phyloP scores from a whole-genome alignment of 2,113 vertebrate species.

The Tenrec ecaudatus region DNA sequence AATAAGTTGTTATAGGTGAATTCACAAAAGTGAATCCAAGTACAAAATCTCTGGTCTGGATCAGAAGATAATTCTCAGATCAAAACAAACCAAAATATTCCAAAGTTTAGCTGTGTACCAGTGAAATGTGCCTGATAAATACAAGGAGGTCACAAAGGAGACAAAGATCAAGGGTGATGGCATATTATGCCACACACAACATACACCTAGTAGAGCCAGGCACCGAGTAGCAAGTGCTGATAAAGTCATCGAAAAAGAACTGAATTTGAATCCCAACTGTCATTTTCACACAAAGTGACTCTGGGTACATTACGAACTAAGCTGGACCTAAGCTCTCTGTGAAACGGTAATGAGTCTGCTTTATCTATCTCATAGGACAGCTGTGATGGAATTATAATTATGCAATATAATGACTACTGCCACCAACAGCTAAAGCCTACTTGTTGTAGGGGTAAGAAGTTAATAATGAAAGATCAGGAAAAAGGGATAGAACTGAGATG shows the following conservation, averaged over 20 bases:
- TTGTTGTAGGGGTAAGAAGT: not conserved
- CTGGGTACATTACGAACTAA: not conserved
- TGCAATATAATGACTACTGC: not conserved
- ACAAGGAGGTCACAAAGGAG: conserved; percentile 35
- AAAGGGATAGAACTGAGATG: not conserved
- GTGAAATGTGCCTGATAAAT: not conserved
- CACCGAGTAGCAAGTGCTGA: not conserved
- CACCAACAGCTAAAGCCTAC: not conserved
- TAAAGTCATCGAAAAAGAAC: not conserved
- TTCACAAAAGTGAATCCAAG: conserved; percentile 48
- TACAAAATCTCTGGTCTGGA: not conserved
- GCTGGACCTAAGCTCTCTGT: not conserved
- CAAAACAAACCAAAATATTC: not conserved
- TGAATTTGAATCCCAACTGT: not conserved
- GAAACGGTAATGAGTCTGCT: not conserved
- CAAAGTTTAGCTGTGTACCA: conserved; percentile 22
- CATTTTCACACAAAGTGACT: not conserved
- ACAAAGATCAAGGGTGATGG: conserved; percentile 13
- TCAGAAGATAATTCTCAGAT: conserved; percentile 27
- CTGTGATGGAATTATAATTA: conserved; percentile 26
- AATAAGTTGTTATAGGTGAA: conserved; percentile 46
- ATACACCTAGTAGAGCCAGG: not conserved
- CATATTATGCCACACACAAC: not conserved
- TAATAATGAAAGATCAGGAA: not conserved
- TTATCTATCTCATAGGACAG: not conserved